Percentiles rank a stretch among this genome's conserved stretches.
Evolutionary conservation across 2,888 invertebrate species (phyloP).

Genomic region (Chrysomela aeneicollis): DNA sequence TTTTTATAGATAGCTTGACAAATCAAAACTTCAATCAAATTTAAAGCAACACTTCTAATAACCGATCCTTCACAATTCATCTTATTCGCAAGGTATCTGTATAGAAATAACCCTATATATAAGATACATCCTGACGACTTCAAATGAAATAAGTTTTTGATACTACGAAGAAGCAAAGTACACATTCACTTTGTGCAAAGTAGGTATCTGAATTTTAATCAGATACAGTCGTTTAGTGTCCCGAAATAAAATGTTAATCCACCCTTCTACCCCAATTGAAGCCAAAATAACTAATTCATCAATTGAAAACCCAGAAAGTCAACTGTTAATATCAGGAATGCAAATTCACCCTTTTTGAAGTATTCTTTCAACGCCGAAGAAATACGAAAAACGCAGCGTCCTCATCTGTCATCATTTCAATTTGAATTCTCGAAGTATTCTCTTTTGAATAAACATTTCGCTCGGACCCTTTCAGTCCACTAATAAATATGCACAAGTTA

Average conservation of each 20-base stretch:
- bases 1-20: no score
- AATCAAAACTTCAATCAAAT: no score
- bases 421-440: conserved; percentile 57
- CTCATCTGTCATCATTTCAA: conserved; percentile 51
- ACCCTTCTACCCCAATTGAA: conserved; percentile 34
- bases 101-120: no score
- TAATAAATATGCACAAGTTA: conserved; percentile 59
- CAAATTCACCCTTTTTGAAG: conserved; percentile 46
- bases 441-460: conserved; percentile 60
- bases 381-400: conserved; percentile 42
- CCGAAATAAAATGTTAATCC: conserved; percentile 38
- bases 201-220: conserved; percentile 26
- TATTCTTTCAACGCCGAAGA: conserved; percentile 41
- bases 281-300: conserved; percentile 46
- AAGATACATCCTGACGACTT: not conserved
- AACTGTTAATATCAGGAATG: conserved; percentile 45
- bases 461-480: conserved; percentile 52
- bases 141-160: not conserved
- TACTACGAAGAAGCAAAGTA: conserved; percentile 5
- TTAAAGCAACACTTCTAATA: no score
- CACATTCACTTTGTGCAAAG: conserved; percentile 10
- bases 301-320: conserved; percentile 47
- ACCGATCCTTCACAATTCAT: no score
- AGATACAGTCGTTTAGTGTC: conserved; percentile 36
- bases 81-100: no score